phyloP scores from a whole-genome alignment of 2,888 invertebrate genomes.

The Serrognathus titanus region DNA sequence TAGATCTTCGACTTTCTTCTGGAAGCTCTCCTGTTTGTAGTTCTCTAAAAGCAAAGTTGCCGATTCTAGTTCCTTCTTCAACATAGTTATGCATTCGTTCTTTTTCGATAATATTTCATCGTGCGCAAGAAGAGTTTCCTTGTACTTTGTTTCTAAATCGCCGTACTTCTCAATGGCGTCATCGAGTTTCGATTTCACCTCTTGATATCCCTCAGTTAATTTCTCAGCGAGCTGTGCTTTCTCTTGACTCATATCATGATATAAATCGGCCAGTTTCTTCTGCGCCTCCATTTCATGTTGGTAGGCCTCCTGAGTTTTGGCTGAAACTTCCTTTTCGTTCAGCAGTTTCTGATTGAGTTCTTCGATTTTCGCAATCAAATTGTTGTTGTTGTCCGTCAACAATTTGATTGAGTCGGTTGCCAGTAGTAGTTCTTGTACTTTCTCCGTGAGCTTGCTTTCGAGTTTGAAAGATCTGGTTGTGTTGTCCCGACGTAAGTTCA shows the following conservation, averaged over 20 bases:
- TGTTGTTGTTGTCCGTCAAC: slow-evolving; percentile 67
- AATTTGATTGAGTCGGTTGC: slow-evolving; percentile 66
- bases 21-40: slow-evolving; percentile 67
- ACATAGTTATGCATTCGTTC: slow-evolving; percentile 64
- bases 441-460: slow-evolving; percentile 74
- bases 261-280: slow-evolving; percentile 77
- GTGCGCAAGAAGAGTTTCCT: slow-evolving; percentile 61
- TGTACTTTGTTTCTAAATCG: slow-evolving; percentile 69
- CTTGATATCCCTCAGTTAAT: slow-evolving; percentile 56
- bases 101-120: slow-evolving; percentile 66
- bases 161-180: slow-evolving; percentile 81
- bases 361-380: slow-evolving; percentile 65
- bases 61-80: slow-evolving; percentile 75
- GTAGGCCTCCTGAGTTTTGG: slow-evolving; percentile 63
- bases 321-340: slow-evolving; percentile 66
- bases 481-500: slow-evolving; percentile 72
- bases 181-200: slow-evolving; percentile 53
- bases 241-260: slow-evolving; percentile 78
- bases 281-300: slow-evolving; percentile 83
- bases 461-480: slow-evolving; percentile 61
- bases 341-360: slow-evolving; percentile 66
- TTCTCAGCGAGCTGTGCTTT: slow-evolving; percentile 74
- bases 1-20: slow-evolving; percentile 68
- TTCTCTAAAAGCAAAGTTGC: slow-evolving; percentile 80
- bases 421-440: slow-evolving; percentile 74